Percentiles rank a stretch among this genome's conserved stretches.
Evolutionary conservation across 1,140 invertebrate genomes (phyloP).

Genomic region (Sinonovacula constricta): DNA sequence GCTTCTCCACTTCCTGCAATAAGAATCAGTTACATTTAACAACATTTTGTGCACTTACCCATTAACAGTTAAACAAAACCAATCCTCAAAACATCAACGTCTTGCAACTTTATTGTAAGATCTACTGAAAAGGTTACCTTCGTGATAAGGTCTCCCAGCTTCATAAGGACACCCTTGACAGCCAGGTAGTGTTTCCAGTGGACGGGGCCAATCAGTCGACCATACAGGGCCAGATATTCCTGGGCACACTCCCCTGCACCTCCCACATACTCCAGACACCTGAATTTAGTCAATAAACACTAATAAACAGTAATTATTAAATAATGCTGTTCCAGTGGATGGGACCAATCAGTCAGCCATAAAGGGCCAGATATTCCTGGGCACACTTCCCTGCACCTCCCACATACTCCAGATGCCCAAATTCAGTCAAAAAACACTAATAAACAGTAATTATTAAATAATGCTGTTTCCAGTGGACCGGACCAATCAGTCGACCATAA

Average conservation of each 20-base stretch:
- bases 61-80: too few relatives aligned
- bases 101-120: too few relatives aligned
- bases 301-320: too few relatives aligned
- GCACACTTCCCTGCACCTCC: conserved; percentile 88
- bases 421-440: too few relatives aligned
- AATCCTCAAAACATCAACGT: too few relatives aligned
- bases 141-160: conserved; percentile 91
- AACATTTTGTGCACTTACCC: too few relatives aligned
- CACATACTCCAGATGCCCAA: conserved; percentile 85
- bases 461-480: conserved; percentile 88
- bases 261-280: conserved; percentile 86
- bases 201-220: conserved; percentile 86
- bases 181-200: conserved; percentile 92
- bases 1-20: conserved; percentile 88
- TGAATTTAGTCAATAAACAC: too few relatives aligned
- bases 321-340: conserved; percentile 88
- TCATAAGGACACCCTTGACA: conserved; percentile 86
- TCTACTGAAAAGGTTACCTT: too few relatives aligned
- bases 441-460: too few relatives aligned
- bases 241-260: conserved; percentile 89
- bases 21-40: conserved; percentile 4
- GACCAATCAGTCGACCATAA: conserved; percentile 89
- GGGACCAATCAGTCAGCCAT: conserved; percentile 88
- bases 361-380: conserved; percentile 88
- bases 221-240: conserved; percentile 89